Percentiles rank a stretch among this genome's conserved stretches.
Conservation (phyloP, 2,888 invertebrate genomes). For the Leptopterna dolabrata region DNA sequence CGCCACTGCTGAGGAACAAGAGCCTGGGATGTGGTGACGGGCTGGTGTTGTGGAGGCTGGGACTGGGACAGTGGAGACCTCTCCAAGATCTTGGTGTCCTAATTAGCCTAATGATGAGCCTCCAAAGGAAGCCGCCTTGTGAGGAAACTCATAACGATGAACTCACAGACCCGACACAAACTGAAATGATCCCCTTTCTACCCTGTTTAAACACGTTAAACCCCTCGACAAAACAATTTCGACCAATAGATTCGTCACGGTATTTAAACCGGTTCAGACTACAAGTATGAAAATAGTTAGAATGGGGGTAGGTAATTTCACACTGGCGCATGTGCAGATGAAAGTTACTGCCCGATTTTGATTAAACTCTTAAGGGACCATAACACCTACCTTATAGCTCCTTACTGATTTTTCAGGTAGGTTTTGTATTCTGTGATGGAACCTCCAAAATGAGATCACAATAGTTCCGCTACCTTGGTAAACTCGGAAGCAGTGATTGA, state of each 20-base stretch:
- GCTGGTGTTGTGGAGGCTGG: background rate
- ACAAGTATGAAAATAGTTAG: too few species aligned
- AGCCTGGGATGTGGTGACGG: background rate
- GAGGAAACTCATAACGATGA: conserved; percentile 16
- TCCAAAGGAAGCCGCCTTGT: conserved; percentile 33
- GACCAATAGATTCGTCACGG: background rate
- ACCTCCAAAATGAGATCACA: too few species aligned
- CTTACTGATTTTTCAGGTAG: too few species aligned
- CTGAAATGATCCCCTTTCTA: background rate
- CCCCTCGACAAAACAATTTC: background rate
- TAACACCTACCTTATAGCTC: too few species aligned
- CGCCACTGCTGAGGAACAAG: background rate
- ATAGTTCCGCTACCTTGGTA: too few species aligned
- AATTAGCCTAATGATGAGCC: conserved; percentile 39
- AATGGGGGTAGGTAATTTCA: too few species aligned
- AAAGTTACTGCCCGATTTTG: too few species aligned
- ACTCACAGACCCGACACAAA: background rate
- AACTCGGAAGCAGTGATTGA: too few species aligned
- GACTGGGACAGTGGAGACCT: background rate
- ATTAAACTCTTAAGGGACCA: too few species aligned
- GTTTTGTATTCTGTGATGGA: too few species aligned
- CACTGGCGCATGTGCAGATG: too few species aligned
- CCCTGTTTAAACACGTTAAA: background rate
- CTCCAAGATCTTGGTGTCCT: conserved; percentile 35
- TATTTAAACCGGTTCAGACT: too few species aligned